Evolutionary conservation across 2,888 invertebrate genomes (phyloP).

Genomic region (Seira ritae): DNA sequence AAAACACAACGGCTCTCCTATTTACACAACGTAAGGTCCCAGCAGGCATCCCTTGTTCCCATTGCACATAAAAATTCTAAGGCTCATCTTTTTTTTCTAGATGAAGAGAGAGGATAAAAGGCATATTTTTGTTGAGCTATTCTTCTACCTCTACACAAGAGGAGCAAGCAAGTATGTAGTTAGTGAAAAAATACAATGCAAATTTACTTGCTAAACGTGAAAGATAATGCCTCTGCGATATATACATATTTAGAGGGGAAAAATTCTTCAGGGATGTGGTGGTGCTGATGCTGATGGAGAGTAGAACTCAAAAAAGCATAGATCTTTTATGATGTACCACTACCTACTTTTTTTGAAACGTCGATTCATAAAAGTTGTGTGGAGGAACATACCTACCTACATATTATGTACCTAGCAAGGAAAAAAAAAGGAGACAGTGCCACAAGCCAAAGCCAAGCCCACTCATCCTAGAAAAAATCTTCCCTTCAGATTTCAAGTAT

Average conservation of each 20-base stretch:
- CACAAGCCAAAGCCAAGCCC: conserved; percentile 26
- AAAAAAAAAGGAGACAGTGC: conserved; percentile 26
- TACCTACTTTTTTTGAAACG: conserved; percentile 35
- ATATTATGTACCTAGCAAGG: too few species aligned
- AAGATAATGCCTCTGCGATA: neutral
- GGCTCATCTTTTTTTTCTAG: conserved; percentile 36
- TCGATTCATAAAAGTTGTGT: conserved; percentile 43
- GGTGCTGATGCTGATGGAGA: neutral
- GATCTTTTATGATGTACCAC: neutral
- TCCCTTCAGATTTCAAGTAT: conserved; percentile 49
- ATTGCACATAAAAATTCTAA: conserved; percentile 45
- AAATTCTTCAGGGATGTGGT: neutral
- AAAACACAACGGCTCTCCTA: conserved; percentile 37
- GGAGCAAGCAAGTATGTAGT: too few species aligned
- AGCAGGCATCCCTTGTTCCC: conserved; percentile 53
- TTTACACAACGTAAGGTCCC: conserved; percentile 41
- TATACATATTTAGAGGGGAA: neutral
- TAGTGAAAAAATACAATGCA: conserved; percentile 41
- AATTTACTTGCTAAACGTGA: neutral
- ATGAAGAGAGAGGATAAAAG: neutral
- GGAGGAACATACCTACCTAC: too few species aligned
- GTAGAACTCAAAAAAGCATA: neutral
- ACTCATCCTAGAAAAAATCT: conserved; percentile 23
- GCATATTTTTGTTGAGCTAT: too few species aligned
- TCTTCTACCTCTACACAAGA: too few species aligned